These are phyloP conservation scores for Polydrusus cervinus DNA, from an alignment of 2,888 invertebrate species.

Conservation along the genomic window DNA sequence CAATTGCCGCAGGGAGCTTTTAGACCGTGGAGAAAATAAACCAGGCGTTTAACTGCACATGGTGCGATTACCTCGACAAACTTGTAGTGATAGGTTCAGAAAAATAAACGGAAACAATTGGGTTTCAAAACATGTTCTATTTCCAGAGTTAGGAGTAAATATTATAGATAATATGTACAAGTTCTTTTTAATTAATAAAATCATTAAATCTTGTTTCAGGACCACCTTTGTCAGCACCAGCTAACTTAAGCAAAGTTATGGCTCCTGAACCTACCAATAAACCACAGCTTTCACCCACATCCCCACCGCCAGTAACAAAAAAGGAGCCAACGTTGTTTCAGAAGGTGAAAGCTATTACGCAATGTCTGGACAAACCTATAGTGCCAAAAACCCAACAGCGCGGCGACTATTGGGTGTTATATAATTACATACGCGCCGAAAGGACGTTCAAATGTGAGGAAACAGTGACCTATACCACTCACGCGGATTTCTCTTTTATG, in stretches of 20 bases:
- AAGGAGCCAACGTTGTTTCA: constrained; percentile 56
- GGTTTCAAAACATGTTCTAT: too few species aligned
- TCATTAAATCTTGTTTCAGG: constrained; percentile 22
- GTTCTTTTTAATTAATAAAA: too few species aligned
- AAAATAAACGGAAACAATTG: too few species aligned
- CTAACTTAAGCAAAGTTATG: constrained; percentile 7
- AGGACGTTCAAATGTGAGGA: constrained; percentile 82
- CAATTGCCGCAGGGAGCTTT: too few species aligned
- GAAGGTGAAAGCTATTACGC: constrained; percentile 65
- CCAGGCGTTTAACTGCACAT: too few species aligned
- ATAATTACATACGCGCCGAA: constrained; percentile 87
- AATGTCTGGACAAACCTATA: constrained; percentile 68
- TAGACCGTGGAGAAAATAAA: too few species aligned
- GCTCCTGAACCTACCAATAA: not conserved
- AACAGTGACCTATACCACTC: constrained; percentile 92
- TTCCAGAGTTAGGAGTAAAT: too few species aligned
- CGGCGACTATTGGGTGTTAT: constrained; percentile 86
- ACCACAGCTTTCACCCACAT: constrained; percentile 1
- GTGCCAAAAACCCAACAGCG: constrained; percentile 69
- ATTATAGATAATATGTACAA: too few species aligned
- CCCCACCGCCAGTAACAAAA: constrained; percentile 22
- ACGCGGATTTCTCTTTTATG: constrained; percentile 92
- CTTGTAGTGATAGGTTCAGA: too few species aligned
- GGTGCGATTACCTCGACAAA: too few species aligned
- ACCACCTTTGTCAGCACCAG: constrained; percentile 11